phyloP scores from a whole-genome alignment of 2,797 vertebrate genomes.

The Diceros bicornis region DNA sequence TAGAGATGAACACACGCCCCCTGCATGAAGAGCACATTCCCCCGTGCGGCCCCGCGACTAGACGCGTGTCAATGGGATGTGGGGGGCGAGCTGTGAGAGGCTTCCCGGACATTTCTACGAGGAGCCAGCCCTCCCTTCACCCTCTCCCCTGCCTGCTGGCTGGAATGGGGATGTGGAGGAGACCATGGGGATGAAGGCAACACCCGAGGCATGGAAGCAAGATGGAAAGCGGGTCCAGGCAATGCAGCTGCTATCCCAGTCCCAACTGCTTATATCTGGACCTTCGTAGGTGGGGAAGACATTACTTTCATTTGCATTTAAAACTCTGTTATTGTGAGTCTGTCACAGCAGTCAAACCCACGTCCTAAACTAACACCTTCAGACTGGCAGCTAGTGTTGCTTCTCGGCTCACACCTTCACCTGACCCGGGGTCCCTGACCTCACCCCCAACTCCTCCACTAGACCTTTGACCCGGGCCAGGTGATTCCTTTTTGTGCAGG shows the following conservation, averaged over 20 bases:
- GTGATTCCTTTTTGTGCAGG: background rate
- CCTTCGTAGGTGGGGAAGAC: background rate
- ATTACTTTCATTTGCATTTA: background rate
- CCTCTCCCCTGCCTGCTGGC: no score
- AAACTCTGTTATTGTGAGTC: background rate
- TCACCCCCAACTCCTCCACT: background rate
- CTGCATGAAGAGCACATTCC: background rate
- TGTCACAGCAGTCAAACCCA: background rate
- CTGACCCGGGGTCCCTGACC: background rate
- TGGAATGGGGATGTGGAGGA: background rate
- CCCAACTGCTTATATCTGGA: background rate
- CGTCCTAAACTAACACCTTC: no score
- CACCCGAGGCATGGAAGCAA: accelerated
- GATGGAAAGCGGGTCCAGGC: background rate
- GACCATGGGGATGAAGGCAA: background rate
- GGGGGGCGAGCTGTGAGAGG: background rate
- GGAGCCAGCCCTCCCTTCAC: background rate
- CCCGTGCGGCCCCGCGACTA: background rate
- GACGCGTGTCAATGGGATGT: accelerated
- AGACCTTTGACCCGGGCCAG: background rate
- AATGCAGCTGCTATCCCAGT: background rate
- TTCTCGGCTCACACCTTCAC: background rate
- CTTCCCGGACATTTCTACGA: background rate
- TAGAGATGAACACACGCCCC: accelerated
- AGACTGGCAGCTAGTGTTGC: background rate